Conservation (phyloP, 2,113 vertebrate species). For the Nansenia antarctica region DNA sequence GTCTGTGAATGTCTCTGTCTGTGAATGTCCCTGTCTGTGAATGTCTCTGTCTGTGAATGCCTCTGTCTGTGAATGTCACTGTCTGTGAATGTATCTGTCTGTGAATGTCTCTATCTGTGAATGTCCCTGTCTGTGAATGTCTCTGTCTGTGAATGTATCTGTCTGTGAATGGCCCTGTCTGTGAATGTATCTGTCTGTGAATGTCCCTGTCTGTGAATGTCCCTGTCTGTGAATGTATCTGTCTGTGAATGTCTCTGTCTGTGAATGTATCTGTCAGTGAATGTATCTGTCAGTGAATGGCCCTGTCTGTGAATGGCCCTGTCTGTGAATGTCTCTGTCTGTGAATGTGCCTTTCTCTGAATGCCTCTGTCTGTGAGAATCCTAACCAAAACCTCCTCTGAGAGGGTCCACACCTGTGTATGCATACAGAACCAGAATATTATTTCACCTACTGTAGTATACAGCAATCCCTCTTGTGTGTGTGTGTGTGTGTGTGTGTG, state of each 20-base stretch:
- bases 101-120: constrained; percentile 1
- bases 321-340: too few species aligned
- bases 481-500: constrained; percentile 7
- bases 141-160: background rate
- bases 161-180: too few species aligned
- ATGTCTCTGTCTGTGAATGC: background rate
- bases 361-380: too few species aligned
- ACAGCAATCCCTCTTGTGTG: too few species aligned
- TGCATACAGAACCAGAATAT: too few species aligned
- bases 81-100: background rate
- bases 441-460: too few species aligned
- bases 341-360: background rate
- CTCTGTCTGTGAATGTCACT: too few species aligned
- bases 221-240: constrained; percentile 4
- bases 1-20: background rate
- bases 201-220: background rate
- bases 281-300: background rate
- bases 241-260: background rate
- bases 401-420: too few species aligned
- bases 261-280: constrained; percentile 6
- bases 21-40: constrained; percentile 5
- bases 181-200: constrained; percentile 8
- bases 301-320: too few species aligned
- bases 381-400: too few species aligned
- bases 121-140: constrained; percentile 4